A percentile compares a stretch with the other conserved stretches of the same genome.
These are phyloP conservation scores for Drosophila funebris DNA, from an alignment of 1,140 invertebrate genomes.

Conservation along the genomic window DNA sequence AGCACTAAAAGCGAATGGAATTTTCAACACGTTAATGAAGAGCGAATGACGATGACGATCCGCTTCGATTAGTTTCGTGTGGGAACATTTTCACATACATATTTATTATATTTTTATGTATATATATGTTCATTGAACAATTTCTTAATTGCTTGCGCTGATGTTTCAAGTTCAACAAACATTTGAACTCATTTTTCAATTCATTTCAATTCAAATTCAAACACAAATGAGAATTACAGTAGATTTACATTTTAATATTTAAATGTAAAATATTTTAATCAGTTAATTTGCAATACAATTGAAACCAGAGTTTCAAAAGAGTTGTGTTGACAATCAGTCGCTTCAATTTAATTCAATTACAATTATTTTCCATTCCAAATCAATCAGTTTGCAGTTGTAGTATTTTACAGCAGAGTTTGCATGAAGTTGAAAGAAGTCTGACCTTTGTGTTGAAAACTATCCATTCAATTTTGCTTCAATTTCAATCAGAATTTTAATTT, in stretches of 20 bases:
- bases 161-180: constrained; percentile 74
- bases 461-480: background rate
- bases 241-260: too few species aligned
- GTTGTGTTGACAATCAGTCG: too few species aligned
- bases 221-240: too few species aligned
- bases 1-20: constrained; percentile 49
- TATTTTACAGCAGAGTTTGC: too few species aligned
- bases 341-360: too few species aligned
- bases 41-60: constrained; percentile 35
- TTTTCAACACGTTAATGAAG: constrained; percentile 33
- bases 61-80: constrained; percentile 40
- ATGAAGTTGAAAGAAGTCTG: too few species aligned
- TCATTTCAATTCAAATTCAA: background rate
- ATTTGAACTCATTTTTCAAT: background rate
- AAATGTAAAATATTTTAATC: too few species aligned
- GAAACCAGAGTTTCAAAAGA: too few species aligned
- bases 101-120: background rate
- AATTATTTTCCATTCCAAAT: too few species aligned
- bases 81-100: constrained; percentile 38
- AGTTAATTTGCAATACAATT: too few species aligned
- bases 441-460: too few species aligned
- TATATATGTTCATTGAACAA: constrained; percentile 45
- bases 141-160: constrained; percentile 39
- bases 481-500: background rate
- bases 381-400: too few species aligned